phyloP scores from a whole-genome alignment of 2,888 invertebrate species.

The Entomobrya multifasciata region DNA sequence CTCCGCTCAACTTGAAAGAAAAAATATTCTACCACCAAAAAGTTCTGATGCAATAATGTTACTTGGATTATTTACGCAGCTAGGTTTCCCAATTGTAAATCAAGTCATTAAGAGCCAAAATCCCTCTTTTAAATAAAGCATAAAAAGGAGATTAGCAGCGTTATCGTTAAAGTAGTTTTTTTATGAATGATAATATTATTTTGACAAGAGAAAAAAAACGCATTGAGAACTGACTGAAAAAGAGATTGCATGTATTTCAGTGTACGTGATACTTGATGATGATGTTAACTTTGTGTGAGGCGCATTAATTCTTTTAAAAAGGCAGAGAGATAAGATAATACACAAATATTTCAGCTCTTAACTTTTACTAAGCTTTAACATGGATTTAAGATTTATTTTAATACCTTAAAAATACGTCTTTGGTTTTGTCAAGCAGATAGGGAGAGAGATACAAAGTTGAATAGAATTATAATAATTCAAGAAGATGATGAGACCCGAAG shows the following conservation, averaged over 20 bases:
- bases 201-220: neutral
- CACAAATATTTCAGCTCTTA: neutral
- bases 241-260: too few species aligned
- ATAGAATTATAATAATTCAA: neutral
- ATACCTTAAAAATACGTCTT: conserved; percentile 26
- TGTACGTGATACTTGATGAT: too few species aligned
- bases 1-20: neutral
- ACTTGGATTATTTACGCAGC: conserved; percentile 6
- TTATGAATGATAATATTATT: conserved; percentile 15
- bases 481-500: too few species aligned
- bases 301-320: conserved; percentile 1
- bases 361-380: too few species aligned
- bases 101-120: conserved; percentile 24
- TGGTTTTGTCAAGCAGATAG: neutral
- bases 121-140: neutral
- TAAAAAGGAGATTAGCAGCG: neutral
- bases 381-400: neutral
- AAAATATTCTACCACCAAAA: neutral
- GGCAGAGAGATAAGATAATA: conserved; percentile 9
- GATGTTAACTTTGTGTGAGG: neutral
- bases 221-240: too few species aligned
- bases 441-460: neutral
- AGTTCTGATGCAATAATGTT: neutral
- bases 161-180: neutral
- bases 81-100: neutral